Evolutionary conservation across 2,113 vertebrate genomes (phyloP).

Genomic region (Neodontobutis hainanensis): DNA sequence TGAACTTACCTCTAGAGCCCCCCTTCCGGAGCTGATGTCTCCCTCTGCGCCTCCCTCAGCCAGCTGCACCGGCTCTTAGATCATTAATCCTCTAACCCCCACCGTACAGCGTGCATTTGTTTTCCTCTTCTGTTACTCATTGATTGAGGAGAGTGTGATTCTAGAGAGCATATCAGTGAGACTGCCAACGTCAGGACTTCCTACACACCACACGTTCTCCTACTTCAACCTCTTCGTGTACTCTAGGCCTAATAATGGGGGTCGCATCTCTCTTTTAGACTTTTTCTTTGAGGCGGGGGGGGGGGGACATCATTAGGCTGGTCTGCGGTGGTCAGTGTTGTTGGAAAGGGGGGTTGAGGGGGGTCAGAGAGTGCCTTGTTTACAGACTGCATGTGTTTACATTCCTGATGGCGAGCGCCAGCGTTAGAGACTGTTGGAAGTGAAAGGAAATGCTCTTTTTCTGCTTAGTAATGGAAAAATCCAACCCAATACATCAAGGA

Average conservation of each 20-base stretch:
- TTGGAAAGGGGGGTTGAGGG: constrained; percentile 64
- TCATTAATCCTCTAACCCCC: constrained; percentile 64
- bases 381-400: constrained; percentile 83
- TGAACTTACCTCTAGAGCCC: constrained; percentile 47
- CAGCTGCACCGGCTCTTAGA: constrained; percentile 59
- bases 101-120: constrained; percentile 48
- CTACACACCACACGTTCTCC: constrained; percentile 23
- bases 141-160: constrained; percentile 50
- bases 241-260: constrained; percentile 61
- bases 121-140: constrained; percentile 56
- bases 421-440: constrained; percentile 77
- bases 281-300: constrained; percentile 9
- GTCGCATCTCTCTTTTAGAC: constrained; percentile 57
- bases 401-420: constrained; percentile 79
- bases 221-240: constrained; percentile 41
- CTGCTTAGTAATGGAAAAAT: constrained; percentile 81
- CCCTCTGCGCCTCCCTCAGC: constrained; percentile 36
- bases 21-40: constrained; percentile 42
- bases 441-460: constrained; percentile 81
- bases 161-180: constrained; percentile 40
- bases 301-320: constrained; percentile 69
- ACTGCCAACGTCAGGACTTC: constrained; percentile 30
- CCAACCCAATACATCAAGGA: constrained; percentile 70
- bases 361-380: constrained; percentile 78
- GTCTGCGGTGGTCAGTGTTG: constrained; percentile 72